Evolutionary conservation across 2,888 invertebrate genomes (phyloP).

Genomic region (Diarsia dahlii): DNA sequence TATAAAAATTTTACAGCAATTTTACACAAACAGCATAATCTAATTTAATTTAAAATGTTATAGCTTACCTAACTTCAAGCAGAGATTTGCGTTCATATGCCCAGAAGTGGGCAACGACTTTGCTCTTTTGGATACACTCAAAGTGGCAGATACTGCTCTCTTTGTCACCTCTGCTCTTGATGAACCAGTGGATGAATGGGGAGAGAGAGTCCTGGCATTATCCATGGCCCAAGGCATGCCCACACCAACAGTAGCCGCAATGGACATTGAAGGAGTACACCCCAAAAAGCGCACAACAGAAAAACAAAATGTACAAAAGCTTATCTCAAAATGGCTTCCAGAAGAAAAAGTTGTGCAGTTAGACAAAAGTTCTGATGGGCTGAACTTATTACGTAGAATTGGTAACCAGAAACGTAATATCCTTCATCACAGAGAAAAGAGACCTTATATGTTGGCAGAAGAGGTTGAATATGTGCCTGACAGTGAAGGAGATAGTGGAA

Average conservation of each 20-base stretch:
- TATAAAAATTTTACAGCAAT: background rate
- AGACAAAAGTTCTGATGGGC: constrained; percentile 94
- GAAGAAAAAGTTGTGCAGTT: constrained; percentile 95
- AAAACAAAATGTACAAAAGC: constrained; percentile 92
- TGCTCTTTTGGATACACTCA: constrained; percentile 94
- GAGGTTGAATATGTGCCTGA: constrained; percentile 92
- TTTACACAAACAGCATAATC: background rate
- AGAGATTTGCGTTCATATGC: constrained; percentile 95
- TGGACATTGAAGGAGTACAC: constrained; percentile 94
- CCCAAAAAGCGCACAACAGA: constrained; percentile 93
- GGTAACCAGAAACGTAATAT: constrained; percentile 95
- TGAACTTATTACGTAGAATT: constrained; percentile 92
- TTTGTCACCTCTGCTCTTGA: constrained; percentile 94
- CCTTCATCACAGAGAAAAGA: constrained; percentile 93
- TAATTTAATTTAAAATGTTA: constrained; percentile 11
- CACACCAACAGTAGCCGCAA: constrained; percentile 93
- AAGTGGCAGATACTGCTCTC: constrained; percentile 96
- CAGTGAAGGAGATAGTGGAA: constrained; percentile 89
- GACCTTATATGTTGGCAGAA: constrained; percentile 97
- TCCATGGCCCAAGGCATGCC: constrained; percentile 96
- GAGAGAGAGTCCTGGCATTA: constrained; percentile 94
- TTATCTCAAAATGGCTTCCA: constrained; percentile 94
- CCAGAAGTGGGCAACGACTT: constrained; percentile 94
- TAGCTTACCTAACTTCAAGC: constrained; percentile 96
- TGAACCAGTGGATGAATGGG: constrained; percentile 95